These are phyloP conservation scores for Harpagifer antarcticus DNA, from an alignment of 2,797 vertebrate genomes.

Conservation along the genomic window DNA sequence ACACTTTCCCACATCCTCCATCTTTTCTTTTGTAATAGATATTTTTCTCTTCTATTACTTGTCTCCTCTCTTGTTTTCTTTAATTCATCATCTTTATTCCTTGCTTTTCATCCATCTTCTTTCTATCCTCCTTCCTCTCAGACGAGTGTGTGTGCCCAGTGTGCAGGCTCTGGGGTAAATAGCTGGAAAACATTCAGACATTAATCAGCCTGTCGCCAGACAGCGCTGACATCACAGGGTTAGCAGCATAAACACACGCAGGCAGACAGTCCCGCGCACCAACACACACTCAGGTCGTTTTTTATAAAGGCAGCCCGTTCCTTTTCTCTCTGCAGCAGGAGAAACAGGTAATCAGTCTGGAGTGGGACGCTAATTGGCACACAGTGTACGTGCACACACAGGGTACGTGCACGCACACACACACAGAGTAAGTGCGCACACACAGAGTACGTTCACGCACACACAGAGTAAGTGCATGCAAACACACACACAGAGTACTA, in stretches of 20 bases:
- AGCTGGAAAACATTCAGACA: slow-evolving; percentile 82
- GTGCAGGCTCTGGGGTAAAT: slow-evolving; percentile 65
- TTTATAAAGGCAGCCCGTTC: slow-evolving; percentile 17
- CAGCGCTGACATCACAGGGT: slow-evolving; percentile 80
- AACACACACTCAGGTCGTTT: slow-evolving; percentile 40
- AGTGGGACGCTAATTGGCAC: slow-evolving; percentile 59
- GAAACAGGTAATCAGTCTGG: slow-evolving; percentile 78
- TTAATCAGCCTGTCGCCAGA: slow-evolving; percentile 84
- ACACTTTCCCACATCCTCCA: slow-evolving; percentile 30
- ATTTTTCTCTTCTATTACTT: background rate
- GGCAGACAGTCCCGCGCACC: slow-evolving; percentile 13
- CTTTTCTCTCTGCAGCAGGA: slow-evolving; percentile 53
- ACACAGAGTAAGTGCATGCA: too few relatives aligned
- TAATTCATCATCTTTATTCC: slow-evolving; percentile 9
- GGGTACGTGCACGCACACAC: background rate
- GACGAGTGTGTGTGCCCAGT: slow-evolving; percentile 33
- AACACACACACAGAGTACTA: too few relatives aligned
- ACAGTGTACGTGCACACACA: slow-evolving; percentile 23
- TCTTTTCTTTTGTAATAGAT: background rate
- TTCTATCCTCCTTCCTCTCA: slow-evolving; percentile 7
- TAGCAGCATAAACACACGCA: slow-evolving; percentile 73
- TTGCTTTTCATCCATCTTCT: background rate
- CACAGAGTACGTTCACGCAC: too few relatives aligned
- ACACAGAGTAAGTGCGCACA: too few relatives aligned
- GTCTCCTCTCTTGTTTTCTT: slow-evolving; percentile 4